A percentile compares a stretch with the other conserved stretches of the same genome.
Conservation (phyloP, 1,140 invertebrate species). For the Charaxes varanes region DNA sequence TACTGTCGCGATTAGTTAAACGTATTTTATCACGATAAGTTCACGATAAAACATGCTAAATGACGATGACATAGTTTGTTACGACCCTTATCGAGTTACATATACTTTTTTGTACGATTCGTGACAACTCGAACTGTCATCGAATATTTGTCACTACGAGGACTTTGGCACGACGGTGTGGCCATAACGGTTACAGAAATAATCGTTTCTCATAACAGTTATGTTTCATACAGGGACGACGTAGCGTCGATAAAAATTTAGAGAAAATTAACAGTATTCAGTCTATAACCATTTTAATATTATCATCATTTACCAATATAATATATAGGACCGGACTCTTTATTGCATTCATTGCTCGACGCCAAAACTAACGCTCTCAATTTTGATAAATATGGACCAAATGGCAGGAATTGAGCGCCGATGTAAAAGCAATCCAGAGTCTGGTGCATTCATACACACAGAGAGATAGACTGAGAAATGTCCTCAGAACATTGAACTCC, state of each 20-base stretch:
- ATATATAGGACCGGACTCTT: slow-evolving; percentile 5
- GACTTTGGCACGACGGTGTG: no score
- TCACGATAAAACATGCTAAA: no score
- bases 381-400: not conserved
- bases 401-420: not conserved
- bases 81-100: no score
- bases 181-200: slow-evolving; percentile 5
- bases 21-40: no score
- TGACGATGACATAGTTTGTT: no score
- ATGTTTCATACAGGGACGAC: slow-evolving; percentile 3
- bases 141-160: no score
- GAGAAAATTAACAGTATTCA: slow-evolving; percentile 52
- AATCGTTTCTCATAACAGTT: slow-evolving; percentile 10
- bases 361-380: not conserved
- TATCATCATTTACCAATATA: slow-evolving; percentile 21
- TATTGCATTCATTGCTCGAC: not conserved
- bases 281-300: slow-evolving; percentile 48
- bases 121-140: no score
- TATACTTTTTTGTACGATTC: no score
- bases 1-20: no score
- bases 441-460: no score
- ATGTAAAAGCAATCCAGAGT: not conserved
- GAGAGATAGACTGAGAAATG: no score
- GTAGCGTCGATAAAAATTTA: slow-evolving; percentile 27
- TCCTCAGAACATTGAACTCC: no score